phyloP scores from a whole-genome alignment of 2,797 vertebrate species.

The Erpetoichthys calabaricus region DNA sequence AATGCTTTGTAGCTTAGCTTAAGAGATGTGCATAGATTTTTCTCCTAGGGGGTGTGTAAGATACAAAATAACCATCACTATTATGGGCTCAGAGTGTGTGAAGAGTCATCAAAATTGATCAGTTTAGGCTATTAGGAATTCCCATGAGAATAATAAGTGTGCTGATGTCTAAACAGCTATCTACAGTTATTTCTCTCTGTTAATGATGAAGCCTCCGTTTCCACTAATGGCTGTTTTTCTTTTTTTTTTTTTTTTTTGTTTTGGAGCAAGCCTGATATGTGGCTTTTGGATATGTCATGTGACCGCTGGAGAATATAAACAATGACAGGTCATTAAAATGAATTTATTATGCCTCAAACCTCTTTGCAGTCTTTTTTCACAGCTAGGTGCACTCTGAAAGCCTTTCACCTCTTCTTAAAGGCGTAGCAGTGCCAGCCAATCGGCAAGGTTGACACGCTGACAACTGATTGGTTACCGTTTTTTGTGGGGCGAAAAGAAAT shows the following conservation, averaged over 20 bases:
- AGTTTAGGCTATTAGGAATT: slow-evolving; percentile 9
- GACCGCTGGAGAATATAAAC: slow-evolving; percentile 11
- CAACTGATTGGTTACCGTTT: too few species aligned
- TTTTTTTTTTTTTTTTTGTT: neutral
- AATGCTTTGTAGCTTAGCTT: neutral
- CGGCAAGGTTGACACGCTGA: too few species aligned
- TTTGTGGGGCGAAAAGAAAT: too few species aligned
- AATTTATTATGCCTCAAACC: slow-evolving; percentile 8
- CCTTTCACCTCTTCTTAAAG: slow-evolving; percentile 8
- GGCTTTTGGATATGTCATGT: slow-evolving; percentile 4
- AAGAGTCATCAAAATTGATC: slow-evolving; percentile 12
- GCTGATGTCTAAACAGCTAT: slow-evolving; percentile 3
- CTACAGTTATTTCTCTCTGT: slow-evolving; percentile 7
- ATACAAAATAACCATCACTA: slow-evolving; percentile 10
- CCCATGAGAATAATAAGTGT: slow-evolving; percentile 7
- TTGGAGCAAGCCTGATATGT: slow-evolving; percentile 8
- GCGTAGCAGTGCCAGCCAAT: too few species aligned
- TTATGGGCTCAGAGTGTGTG: slow-evolving; percentile 7
- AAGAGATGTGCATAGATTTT: slow-evolving; percentile 4
- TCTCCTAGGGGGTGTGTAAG: slow-evolving; percentile 6
- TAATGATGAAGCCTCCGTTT: slow-evolving; percentile 10
- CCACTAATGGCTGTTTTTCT: slow-evolving; percentile 7
- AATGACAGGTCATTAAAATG: slow-evolving; percentile 11
- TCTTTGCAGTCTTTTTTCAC: slow-evolving; percentile 5
- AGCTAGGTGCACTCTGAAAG: slow-evolving; percentile 6